Percentiles rank a stretch among this genome's conserved stretches.
phyloP scores from a whole-genome alignment of 2,888 invertebrate species.

The Sphaerophoria taeniata region DNA sequence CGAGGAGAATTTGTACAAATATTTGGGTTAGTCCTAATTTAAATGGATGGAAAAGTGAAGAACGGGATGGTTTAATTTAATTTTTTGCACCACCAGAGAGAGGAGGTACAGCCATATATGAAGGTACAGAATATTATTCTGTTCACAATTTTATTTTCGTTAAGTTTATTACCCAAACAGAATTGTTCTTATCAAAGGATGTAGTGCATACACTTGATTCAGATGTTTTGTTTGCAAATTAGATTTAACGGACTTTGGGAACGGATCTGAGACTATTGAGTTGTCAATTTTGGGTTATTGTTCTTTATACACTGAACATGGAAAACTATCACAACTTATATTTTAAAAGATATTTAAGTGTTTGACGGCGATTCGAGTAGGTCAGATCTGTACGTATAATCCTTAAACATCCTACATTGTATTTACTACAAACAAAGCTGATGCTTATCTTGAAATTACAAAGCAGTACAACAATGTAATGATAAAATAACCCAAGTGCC shows the following conservation, averaged over 20 bases:
- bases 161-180: slow-evolving; percentile 14
- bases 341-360: no score
- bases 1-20: slow-evolving; percentile 47
- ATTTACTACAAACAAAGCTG: not conserved
- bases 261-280: slow-evolving; percentile 1
- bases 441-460: not conserved
- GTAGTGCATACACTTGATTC: slow-evolving; percentile 18
- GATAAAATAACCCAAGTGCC: not conserved
- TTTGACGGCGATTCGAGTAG: no score
- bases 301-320: no score
- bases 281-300: not conserved
- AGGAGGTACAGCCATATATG: not conserved
- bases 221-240: slow-evolving; percentile 27
- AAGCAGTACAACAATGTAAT: not conserved
- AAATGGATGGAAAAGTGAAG: not conserved
- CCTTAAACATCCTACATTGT: not conserved
- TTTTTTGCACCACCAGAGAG: slow-evolving; percentile 19
- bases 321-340: no score
- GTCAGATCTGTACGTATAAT: no score
- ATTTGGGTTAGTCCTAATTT: slow-evolving; percentile 47
- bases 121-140: slow-evolving; percentile 36
- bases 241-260: not conserved
- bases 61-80: slow-evolving; percentile 20
- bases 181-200: slow-evolving; percentile 1
- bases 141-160: slow-evolving; percentile 44